Percentiles rank a stretch among this genome's conserved stretches.
These are phyloP conservation scores for Melanostigma gelatinosum DNA, from an alignment of 2,113 vertebrate species.

Conservation along the genomic window DNA sequence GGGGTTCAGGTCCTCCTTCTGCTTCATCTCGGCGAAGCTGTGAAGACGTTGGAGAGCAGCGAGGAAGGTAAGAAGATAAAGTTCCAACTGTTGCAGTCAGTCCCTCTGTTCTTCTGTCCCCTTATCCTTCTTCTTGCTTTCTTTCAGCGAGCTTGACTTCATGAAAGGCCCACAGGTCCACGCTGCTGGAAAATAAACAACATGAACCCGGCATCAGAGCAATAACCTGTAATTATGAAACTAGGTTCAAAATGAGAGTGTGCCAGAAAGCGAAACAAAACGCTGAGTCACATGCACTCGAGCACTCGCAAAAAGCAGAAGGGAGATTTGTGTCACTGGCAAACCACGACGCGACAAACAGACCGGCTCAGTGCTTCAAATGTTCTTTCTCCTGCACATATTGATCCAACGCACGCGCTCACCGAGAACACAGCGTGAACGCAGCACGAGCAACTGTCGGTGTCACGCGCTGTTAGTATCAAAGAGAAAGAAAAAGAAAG, in stretches of 20 bases:
- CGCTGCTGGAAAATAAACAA: neutral
- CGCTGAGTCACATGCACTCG: neutral
- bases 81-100: neutral
- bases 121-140: neutral
- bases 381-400: neutral
- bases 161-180: neutral
- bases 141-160: neutral
- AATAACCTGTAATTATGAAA: neutral
- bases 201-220: neutral
- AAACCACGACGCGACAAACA: neutral
- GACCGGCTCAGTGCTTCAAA: slow-evolving; percentile 1
- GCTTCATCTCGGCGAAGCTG: slow-evolving; percentile 84
- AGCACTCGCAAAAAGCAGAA: slow-evolving; percentile 9
- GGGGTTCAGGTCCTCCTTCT: slow-evolving; percentile 91
- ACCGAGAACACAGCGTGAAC: neutral
- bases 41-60: neutral
- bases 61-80: neutral
- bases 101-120: neutral
- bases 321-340: neutral
- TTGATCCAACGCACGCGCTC: neutral
- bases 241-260: slow-evolving; percentile 5
- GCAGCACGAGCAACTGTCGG: neutral
- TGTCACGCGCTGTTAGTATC: neutral
- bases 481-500: neutral
- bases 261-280: slow-evolving; percentile 29